phyloP scores from a whole-genome alignment of 2,888 invertebrate species.

The Falcaria lacertinaria region DNA sequence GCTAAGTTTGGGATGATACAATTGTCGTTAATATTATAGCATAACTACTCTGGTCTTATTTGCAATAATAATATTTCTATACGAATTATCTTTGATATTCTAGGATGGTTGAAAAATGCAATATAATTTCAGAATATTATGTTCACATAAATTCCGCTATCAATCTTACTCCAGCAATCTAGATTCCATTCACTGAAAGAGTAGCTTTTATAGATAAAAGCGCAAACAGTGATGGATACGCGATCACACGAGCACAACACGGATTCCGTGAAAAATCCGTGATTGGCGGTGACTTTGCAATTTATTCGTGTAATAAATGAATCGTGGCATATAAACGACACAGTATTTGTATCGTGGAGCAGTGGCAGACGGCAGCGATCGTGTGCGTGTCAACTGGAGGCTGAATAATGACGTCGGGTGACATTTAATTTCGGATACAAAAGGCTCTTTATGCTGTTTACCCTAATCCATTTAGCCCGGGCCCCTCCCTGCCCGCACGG shows the following conservation, averaged over 20 bases:
- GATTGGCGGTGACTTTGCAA: background rate
- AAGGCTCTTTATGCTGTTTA: conserved; percentile 75
- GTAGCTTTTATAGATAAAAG: background rate
- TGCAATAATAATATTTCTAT: too few species aligned
- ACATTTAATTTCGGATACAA: conserved; percentile 78
- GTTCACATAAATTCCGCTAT: too few species aligned
- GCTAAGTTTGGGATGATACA: too few species aligned
- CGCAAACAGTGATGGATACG: background rate
- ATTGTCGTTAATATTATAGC: too few species aligned
- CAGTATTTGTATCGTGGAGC: conserved; percentile 25
- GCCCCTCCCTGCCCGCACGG: conserved; percentile 23
- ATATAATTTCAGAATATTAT: too few species aligned
- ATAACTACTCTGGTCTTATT: too few species aligned
- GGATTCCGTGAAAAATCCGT: background rate
- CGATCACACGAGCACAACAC: background rate
- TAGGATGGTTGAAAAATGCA: too few species aligned
- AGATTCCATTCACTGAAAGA: background rate
- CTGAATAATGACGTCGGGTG: conserved; percentile 75
- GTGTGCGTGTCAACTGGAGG: conserved; percentile 59
- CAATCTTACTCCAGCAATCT: too few species aligned
- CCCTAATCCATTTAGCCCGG: conserved; percentile 63
- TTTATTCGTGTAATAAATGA: conserved; percentile 3
- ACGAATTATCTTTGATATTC: too few species aligned
- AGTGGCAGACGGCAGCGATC: conserved; percentile 48
- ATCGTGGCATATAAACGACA: background rate